Percentiles rank a stretch among this genome's conserved stretches.
These are phyloP conservation scores for Podarcis muralis DNA, from an alignment of 2,113 vertebrate species.

Conservation along the genomic window DNA sequence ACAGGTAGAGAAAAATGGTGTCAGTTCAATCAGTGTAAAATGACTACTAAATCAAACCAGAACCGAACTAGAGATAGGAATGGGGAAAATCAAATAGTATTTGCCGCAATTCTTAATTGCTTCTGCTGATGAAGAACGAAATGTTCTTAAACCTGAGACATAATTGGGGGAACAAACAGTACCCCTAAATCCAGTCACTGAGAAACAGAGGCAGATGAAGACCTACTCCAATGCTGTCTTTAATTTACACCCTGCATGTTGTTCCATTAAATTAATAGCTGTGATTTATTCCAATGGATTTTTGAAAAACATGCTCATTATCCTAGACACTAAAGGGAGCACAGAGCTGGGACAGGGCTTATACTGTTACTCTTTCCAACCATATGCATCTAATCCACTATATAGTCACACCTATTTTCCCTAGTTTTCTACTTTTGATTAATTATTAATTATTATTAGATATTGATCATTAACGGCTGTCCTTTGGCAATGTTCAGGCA, in stretches of 20 bases:
- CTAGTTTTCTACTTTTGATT: no score
- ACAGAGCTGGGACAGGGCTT: no score
- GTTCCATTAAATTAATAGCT: no score
- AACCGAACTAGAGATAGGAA: no score
- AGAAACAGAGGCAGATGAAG: constrained; percentile 10
- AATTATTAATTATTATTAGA: no score
- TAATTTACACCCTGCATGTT: background rate
- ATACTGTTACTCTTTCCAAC: no score
- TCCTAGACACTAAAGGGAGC: background rate
- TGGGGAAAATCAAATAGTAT: background rate
- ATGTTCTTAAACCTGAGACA: background rate
- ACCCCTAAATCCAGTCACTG: background rate
- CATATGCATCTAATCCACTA: no score
- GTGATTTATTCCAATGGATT: background rate
- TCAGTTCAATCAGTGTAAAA: background rate
- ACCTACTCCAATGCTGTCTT: fast-evolving
- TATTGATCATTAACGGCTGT: no score
- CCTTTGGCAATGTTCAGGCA: no score
- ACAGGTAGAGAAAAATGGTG: background rate
- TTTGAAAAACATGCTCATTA: background rate
- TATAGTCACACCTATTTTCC: no score
- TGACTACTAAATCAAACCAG: background rate
- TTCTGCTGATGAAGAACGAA: background rate
- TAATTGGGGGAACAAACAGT: background rate
- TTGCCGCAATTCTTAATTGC: background rate